phyloP scores from a whole-genome alignment of 2,113 vertebrate species.

The Xiphorhynchus elegans region DNA sequence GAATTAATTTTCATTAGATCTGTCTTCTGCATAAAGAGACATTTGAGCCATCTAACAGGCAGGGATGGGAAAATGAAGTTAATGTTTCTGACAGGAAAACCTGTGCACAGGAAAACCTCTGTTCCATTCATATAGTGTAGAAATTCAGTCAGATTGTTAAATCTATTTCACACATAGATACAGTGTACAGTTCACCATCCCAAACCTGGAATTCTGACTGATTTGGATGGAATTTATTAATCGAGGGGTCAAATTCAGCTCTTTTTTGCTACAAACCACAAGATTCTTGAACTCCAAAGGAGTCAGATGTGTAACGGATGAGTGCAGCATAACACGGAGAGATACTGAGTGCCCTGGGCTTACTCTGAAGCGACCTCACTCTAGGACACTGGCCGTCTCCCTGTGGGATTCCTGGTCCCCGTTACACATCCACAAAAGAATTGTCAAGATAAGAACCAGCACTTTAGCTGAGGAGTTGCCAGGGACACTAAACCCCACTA shows the following conservation, averaged over 20 bases:
- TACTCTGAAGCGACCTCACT: not conserved
- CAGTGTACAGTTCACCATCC: not conserved
- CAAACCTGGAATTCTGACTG: not conserved
- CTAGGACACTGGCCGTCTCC: not conserved
- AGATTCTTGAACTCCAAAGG: not conserved
- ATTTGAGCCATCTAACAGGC: not conserved
- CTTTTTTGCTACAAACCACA: not conserved
- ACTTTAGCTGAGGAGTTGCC: not conserved
- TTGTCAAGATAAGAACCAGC: not conserved
- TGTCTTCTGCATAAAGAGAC: not conserved
- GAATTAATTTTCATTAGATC: conserved; percentile 1
- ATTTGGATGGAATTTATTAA: not conserved
- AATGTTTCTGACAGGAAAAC: not conserved
- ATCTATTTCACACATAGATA: not conserved
- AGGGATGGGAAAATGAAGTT: not conserved
- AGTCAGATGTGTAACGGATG: not conserved
- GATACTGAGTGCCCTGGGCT: not conserved
- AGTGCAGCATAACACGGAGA: not conserved
- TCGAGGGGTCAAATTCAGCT: not conserved
- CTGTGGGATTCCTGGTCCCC: not conserved
- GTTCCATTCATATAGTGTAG: not conserved
- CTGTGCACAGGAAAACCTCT: not conserved
- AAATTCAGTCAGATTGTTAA: not conserved
- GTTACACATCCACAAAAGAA: not conserved
- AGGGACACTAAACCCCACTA: not conserved